phyloP scores from a whole-genome alignment of 2,797 vertebrate genomes.

The Epinephelus coioides region DNA sequence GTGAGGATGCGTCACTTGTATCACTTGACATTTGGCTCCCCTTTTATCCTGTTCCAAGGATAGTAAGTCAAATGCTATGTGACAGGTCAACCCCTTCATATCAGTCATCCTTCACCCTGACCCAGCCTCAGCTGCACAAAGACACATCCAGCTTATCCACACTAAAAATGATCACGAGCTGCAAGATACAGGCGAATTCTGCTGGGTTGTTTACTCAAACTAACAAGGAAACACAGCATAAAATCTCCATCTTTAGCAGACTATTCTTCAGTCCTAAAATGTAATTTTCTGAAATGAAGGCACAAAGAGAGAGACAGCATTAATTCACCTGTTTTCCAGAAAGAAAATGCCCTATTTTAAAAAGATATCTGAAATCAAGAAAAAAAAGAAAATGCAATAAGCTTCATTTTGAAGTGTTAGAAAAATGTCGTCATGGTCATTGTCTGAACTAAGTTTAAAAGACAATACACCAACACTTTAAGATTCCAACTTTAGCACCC shows the following conservation, averaged over 20 bases:
- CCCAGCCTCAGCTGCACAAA: conserved; percentile 74
- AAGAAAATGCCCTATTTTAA: background rate
- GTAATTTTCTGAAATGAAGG: conserved; percentile 8
- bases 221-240: conserved; percentile 49
- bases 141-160: conserved; percentile 58
- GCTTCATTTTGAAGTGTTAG: background rate
- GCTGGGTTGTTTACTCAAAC: conserved; percentile 47
- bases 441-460: conserved; percentile 4
- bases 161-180: conserved; percentile 68
- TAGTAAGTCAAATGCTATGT: conserved; percentile 83
- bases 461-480: background rate
- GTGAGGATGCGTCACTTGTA: conserved; percentile 79
- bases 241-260: conserved; percentile 48
- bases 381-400: conserved; percentile 10
- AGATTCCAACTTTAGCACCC: background rate
- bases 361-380: conserved; percentile 7
- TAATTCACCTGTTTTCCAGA: background rate
- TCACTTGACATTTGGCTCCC: conserved; percentile 84
- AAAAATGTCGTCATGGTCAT: conserved; percentile 1
- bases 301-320: background rate
- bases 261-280: conserved; percentile 7
- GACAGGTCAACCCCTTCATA: conserved; percentile 82
- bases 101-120: conserved; percentile 83
- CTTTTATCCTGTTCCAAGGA: conserved; percentile 83
- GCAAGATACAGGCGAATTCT: conserved; percentile 45